These are phyloP conservation scores for Hycleus phaleratus DNA, from an alignment of 1,140 invertebrate species.

Conservation along the genomic window DNA sequence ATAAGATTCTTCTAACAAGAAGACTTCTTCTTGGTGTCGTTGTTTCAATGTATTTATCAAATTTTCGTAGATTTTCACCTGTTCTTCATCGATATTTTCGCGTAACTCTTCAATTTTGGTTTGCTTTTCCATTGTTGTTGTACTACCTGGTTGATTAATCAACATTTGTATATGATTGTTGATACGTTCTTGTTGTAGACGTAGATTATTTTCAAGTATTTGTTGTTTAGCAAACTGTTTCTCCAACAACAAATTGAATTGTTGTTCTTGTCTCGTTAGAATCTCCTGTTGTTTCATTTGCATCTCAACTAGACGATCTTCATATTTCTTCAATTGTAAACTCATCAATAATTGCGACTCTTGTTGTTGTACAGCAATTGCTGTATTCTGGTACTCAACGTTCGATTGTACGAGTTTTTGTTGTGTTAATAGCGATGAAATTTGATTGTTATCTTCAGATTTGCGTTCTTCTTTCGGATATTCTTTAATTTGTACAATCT, in stretches of 20 bases:
- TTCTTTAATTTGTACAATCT: background rate
- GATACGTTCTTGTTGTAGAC: constrained; percentile 45
- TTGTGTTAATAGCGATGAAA: constrained; percentile 19
- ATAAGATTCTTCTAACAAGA: constrained; percentile 45
- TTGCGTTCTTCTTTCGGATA: background rate
- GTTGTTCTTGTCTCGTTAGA: constrained; percentile 41
- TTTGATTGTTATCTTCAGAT: constrained; percentile 3
- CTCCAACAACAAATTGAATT: constrained; percentile 43
- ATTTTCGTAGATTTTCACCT: constrained; percentile 32
- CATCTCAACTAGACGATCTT: constrained; percentile 43
- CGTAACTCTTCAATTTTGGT: constrained; percentile 3
- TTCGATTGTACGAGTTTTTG: constrained; percentile 28
- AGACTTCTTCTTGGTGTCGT: constrained; percentile 45
- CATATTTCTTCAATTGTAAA: constrained; percentile 46
- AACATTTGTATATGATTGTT: constrained; percentile 46
- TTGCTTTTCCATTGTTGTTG: background rate
- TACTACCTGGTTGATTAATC: constrained; percentile 36
- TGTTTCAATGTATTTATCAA: constrained; percentile 40
- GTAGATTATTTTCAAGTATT: constrained; percentile 44
- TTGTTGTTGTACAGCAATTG: constrained; percentile 44
- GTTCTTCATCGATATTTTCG: constrained; percentile 20
- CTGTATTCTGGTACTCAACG: constrained; percentile 40
- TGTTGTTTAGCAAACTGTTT: constrained; percentile 45
- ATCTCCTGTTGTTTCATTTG: constrained; percentile 43
- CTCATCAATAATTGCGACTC: constrained; percentile 45